Evolutionary conservation across 2,113 vertebrate species (phyloP).

Genomic region (Murina feae): DNA sequence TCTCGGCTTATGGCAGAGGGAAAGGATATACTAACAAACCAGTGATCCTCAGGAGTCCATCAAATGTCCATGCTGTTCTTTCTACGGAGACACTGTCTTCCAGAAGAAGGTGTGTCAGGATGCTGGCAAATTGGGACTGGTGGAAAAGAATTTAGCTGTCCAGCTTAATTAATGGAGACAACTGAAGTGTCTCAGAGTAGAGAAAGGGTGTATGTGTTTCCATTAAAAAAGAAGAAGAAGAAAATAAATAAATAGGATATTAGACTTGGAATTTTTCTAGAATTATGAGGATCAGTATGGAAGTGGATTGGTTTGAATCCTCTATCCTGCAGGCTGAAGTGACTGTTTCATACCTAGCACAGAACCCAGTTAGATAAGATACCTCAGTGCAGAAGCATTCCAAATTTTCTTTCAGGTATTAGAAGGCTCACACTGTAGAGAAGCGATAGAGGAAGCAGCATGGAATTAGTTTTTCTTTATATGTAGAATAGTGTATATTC

Average conservation of each 20-base stretch:
- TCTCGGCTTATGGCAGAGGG: background rate
- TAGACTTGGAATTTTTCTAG: conserved; percentile 9
- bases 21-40: background rate
- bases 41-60: background rate
- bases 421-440: background rate
- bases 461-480: background rate
- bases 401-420: background rate
- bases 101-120: background rate
- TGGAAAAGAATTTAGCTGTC: background rate
- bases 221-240: background rate
- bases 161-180: background rate
- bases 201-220: background rate
- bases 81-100: background rate
- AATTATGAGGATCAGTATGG: background rate
- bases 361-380: background rate
- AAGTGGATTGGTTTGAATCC: background rate
- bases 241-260: background rate
- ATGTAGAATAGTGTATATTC: background rate
- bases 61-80: background rate
- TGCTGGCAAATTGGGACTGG: background rate
- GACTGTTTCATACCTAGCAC: background rate
- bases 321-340: background rate
- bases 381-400: background rate
- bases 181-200: background rate
- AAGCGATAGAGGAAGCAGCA: background rate